These are phyloP conservation scores for Acronicta psi DNA, from an alignment of 2,888 invertebrate genomes.

Conservation along the genomic window DNA sequence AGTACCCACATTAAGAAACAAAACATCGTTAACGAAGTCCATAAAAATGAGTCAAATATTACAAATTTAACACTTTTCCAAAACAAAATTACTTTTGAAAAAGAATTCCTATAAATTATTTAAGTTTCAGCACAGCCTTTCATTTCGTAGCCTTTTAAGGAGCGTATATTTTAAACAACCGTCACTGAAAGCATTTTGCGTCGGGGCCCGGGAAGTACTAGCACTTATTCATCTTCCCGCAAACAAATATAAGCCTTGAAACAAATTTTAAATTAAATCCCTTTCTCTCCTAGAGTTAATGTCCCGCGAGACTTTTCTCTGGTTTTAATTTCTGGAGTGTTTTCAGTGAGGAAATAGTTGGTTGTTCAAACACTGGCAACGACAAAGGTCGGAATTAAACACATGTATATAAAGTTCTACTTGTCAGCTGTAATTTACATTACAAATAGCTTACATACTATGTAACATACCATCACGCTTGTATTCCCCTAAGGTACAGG, in stretches of 20 bases:
- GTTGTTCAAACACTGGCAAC: constrained; percentile 65
- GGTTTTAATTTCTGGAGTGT: constrained; percentile 85
- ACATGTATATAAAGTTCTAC: constrained; percentile 10
- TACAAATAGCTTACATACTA: too few relatives aligned
- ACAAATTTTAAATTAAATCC: constrained; percentile 82
- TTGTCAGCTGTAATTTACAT: constrained; percentile 9
- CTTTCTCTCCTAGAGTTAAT: constrained; percentile 80
- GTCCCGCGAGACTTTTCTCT: constrained; percentile 82
- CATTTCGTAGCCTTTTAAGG: constrained; percentile 51
- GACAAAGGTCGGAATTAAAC: constrained; percentile 40
- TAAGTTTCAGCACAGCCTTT: constrained; percentile 48
- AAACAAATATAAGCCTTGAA: constrained; percentile 75
- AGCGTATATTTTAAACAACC: constrained; percentile 53
- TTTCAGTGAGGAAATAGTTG: constrained; percentile 85
- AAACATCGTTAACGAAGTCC: neutral
- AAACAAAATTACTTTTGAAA: constrained; percentile 32
- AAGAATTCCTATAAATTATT: constrained; percentile 52
- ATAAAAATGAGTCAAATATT: neutral
- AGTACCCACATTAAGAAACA: too few relatives aligned
- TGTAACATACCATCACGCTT: too few relatives aligned
- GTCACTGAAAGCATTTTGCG: constrained; percentile 54
- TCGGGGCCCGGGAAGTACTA: constrained; percentile 52
- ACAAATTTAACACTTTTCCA: constrained; percentile 1
- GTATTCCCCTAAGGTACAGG: too few relatives aligned
- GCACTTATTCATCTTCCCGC: constrained; percentile 63